Base-by-base conservation (phyloP, 2,888 invertebrate genomes). In the Entomobrya multifasciata region DNA sequence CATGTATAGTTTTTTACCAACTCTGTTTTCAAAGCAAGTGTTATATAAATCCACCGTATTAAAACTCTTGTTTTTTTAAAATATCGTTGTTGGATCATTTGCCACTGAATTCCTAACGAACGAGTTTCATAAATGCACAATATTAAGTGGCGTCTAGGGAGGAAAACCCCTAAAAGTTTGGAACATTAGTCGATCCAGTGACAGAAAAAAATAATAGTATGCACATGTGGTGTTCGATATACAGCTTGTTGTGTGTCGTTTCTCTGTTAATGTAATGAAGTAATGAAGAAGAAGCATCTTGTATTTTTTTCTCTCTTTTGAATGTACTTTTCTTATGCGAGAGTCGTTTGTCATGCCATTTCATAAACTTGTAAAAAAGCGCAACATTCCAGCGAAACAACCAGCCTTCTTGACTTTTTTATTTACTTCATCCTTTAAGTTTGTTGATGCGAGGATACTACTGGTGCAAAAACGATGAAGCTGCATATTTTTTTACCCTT, bases 401-500 rank as follows among this genome's bases (percentile, higher is more conserved):
- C 60, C 15, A 60, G 57, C 13, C 60, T 30, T 65, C 72, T 41
- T 62, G 52, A 74, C 72, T 74, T 82, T 25, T 62, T 41, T 80
- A 22, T 79, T 47, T 25, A 17, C 67, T 27, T 41, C 52, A 47
- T 22, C 25, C 17, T n/a, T 27, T 49, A 6, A 72, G 49, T 22
- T 67, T 17, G 44, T 20, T 20, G 67, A 13, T 67, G 22, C 41
- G 60, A 52, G 49, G 60, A n/a, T 60, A 47, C 4, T 36, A 55
- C 57, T 72, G 70, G 87, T 84, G 83, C 83, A 84, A 84, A 87
- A 87, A 87, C 80, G 87, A 87, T 87, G 83, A 87, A 87, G 84
- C 74, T 83, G 82, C 79, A 83, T 79, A n/a, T n/a, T n/a, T n/a
- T 84, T 86, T 84, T 83, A 57, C 72, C 70, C 77, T 72, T 78